These are phyloP conservation scores for Drosophila tripunctata DNA, from an alignment of 2,888 invertebrate species.

Conservation along the genomic window DNA sequence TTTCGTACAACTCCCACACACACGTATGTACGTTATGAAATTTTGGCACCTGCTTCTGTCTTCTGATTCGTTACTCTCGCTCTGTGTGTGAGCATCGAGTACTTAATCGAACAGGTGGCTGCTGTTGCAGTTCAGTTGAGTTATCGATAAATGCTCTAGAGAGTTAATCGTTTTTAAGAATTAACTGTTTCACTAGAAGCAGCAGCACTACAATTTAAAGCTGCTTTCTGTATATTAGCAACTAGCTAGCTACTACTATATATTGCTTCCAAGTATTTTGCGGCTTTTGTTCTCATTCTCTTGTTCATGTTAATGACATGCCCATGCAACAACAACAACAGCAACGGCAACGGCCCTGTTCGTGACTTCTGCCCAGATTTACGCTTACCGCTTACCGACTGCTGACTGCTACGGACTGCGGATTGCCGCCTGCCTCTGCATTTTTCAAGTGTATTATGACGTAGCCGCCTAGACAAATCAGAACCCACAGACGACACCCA, in stretches of 20 bases:
- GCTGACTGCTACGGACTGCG: slow-evolving; percentile 1
- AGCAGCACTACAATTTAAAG: slow-evolving; percentile 45
- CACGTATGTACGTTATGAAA: slow-evolving; percentile 42
- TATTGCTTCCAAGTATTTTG: slow-evolving; percentile 64
- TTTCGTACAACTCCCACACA: slow-evolving; percentile 33
- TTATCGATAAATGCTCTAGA: slow-evolving; percentile 45
- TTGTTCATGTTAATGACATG: slow-evolving; percentile 64
- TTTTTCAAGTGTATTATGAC: slow-evolving; percentile 79
- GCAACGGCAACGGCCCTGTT: slow-evolving; percentile 52
- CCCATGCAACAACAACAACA: no score
- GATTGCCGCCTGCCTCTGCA: slow-evolving; percentile 57
- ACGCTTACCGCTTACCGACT: slow-evolving; percentile 21
- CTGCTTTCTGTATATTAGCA: slow-evolving; percentile 7
- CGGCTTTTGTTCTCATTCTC: slow-evolving; percentile 41
- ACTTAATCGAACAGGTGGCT: slow-evolving; percentile 72
- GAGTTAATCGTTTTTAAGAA: slow-evolving; percentile 27
- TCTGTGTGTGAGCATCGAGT: slow-evolving; percentile 45
- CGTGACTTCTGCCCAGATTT: slow-evolving; percentile 75
- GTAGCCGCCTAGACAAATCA: slow-evolving; percentile 66
- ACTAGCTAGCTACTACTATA: no score
- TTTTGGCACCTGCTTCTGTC: slow-evolving; percentile 55
- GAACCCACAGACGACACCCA: not conserved
- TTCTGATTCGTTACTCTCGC: slow-evolving; percentile 31
- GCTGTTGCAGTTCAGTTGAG: slow-evolving; percentile 24
- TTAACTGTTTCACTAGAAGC: slow-evolving; percentile 41